Evolutionary conservation across 2,888 invertebrate genomes (phyloP).

Genomic region (Abrostola tripartita): DNA sequence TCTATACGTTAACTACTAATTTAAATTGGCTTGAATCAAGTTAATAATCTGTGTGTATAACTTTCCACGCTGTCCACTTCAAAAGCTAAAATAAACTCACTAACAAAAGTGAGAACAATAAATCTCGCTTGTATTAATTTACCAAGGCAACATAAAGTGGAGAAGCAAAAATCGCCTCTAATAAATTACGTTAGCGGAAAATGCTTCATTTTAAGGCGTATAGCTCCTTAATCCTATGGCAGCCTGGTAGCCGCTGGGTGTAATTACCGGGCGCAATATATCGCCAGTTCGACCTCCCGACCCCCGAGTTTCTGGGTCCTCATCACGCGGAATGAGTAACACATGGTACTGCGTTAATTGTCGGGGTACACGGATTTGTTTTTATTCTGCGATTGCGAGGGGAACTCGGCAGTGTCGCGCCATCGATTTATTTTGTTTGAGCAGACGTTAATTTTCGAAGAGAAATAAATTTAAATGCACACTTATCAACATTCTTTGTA

Average conservation of each 20-base stretch:
- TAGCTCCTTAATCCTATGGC: conserved; percentile 79
- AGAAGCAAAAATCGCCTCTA: conserved; percentile 67
- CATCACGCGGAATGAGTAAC: conserved; percentile 80
- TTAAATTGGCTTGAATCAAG: neutral
- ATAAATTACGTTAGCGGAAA: conserved; percentile 74
- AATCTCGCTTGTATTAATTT: conserved; percentile 60
- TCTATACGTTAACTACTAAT: neutral
- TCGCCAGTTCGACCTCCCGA: conserved; percentile 68
- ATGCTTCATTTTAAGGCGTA: conserved; percentile 81
- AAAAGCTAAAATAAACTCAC: conserved; percentile 36
- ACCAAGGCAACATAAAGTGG: conserved; percentile 61
- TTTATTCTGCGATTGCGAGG: conserved; percentile 76
- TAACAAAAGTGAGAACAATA: conserved; percentile 43
- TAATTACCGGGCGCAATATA: conserved; percentile 84
- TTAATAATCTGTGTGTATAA: neutral
- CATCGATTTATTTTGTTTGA: conserved; percentile 58
- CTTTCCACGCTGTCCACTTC: conserved; percentile 23
- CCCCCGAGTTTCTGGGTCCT: conserved; percentile 66
- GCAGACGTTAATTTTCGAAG: neutral
- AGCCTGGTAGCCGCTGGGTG: conserved; percentile 77
- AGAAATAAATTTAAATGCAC: neutral
- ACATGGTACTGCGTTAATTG: conserved; percentile 85
- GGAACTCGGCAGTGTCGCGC: conserved; percentile 53
- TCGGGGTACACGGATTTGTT: conserved; percentile 77
- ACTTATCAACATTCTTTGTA: too few species aligned